Percentiles rank a stretch among this genome's conserved stretches.
These are phyloP conservation scores for Oscheius sp. DNA, from an alignment of 2,888 invertebrate genomes.

Conservation along the genomic window DNA sequence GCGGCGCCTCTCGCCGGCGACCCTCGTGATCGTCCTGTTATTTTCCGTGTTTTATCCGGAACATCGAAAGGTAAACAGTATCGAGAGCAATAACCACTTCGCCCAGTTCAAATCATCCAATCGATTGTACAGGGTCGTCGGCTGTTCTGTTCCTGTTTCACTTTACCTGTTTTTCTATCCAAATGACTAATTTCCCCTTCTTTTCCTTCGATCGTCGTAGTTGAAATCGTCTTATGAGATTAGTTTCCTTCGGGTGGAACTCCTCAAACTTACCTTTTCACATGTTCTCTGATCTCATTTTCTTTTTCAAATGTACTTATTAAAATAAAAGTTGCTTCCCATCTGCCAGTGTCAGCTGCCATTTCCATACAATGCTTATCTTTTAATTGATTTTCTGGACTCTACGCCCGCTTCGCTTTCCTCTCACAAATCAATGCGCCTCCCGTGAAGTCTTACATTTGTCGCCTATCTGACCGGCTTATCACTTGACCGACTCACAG, in stretches of 20 bases:
- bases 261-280: background rate
- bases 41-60: background rate
- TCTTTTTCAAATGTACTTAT: too few species aligned
- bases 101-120: background rate
- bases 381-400: too few species aligned
- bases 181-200: background rate
- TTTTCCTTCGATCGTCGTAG: background rate
- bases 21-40: slow-evolving; percentile 14
- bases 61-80: background rate
- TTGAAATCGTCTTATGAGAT: background rate
- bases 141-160: background rate
- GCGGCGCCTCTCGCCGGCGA: background rate
- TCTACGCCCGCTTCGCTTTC: too few species aligned
- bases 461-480: too few species aligned
- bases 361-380: too few species aligned
- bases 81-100: background rate
- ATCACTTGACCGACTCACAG: too few species aligned
- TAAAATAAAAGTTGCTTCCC: too few species aligned
- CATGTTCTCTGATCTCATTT: background rate
- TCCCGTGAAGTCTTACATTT: too few species aligned
- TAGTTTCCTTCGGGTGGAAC: background rate
- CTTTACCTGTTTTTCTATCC: background rate
- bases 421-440: too few species aligned
- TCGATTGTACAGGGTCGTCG: background rate
- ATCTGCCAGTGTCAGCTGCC: too few species aligned